Evolutionary conservation across 2,113 vertebrate genomes (phyloP).

Genomic region (Dendrocopos noguchii): DNA sequence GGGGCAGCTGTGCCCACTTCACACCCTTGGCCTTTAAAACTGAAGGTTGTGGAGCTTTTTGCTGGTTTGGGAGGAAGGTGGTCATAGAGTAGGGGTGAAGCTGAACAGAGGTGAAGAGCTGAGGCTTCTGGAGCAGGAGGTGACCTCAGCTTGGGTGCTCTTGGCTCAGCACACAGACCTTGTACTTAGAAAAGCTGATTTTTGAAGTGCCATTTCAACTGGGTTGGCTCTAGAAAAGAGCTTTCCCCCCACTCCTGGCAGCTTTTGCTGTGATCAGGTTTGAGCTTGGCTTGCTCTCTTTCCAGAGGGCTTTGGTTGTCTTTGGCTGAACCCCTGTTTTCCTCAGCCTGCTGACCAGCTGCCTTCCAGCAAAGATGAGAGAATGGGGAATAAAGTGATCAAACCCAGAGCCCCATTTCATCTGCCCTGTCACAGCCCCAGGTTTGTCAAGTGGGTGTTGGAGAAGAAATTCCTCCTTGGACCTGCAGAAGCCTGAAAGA

Average conservation of each 20-base stretch:
- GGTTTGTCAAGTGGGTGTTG: background rate
- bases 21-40: background rate
- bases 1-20: background rate
- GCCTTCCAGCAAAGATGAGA: background rate
- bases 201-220: fast-evolving
- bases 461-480: background rate
- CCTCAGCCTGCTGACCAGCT: background rate
- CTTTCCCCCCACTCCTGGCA: background rate
- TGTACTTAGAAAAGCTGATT: background rate
- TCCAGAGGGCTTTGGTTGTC: background rate
- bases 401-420: background rate
- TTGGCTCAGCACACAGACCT: fast-evolving
- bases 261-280: background rate
- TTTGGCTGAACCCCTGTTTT: background rate
- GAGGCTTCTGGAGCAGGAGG: fast-evolving
- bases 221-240: fast-evolving
- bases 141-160: fast-evolving
- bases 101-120: fast-evolving
- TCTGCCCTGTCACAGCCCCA: background rate
- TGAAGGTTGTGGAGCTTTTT: fast-evolving
- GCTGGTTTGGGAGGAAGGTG: background rate
- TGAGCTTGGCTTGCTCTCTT: background rate
- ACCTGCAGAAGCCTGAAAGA: background rate
- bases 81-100: fast-evolving
- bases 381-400: background rate